Conservation (phyloP, 2,888 invertebrate species). For the Cheilosia vernalis region DNA sequence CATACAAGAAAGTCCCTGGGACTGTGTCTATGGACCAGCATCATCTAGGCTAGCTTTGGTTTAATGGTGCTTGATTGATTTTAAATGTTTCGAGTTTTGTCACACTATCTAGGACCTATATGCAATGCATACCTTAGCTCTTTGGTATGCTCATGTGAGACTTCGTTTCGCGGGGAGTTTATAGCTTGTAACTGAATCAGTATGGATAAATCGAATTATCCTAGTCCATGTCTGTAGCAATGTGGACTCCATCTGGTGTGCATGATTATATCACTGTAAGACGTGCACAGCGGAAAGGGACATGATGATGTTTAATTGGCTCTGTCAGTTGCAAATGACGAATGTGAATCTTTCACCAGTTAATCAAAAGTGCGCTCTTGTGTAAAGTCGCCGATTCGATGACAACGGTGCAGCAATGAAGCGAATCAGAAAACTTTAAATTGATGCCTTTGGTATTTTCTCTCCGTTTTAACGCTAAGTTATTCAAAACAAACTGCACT, state of each 20-base stretch:
- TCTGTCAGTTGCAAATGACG: constrained; percentile 25
- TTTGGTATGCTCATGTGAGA: constrained; percentile 27
- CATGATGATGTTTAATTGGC: constrained; percentile 33
- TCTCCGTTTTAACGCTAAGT: background rate
- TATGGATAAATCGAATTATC: constrained; percentile 46
- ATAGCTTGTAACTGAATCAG: constrained; percentile 19
- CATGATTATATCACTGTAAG: constrained; percentile 26
- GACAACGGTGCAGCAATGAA: background rate
- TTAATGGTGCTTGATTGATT: constrained; percentile 59
- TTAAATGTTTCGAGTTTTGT: constrained; percentile 59
- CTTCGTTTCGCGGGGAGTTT: constrained; percentile 23
- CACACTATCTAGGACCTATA: constrained; percentile 37
- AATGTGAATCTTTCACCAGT: constrained; percentile 16
- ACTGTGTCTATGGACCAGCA: constrained; percentile 34
- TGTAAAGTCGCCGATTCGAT: background rate
- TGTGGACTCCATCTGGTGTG: background rate
- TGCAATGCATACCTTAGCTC: constrained; percentile 14
- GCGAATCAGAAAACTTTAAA: background rate
- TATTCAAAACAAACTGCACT: background rate
- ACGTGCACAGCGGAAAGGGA: constrained; percentile 1
- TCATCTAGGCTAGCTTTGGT: constrained; percentile 40
- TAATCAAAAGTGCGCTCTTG: background rate
- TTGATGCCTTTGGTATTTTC: background rate
- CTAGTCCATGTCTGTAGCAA: background rate
- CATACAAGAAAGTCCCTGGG: constrained; percentile 41